These are phyloP conservation scores for Drosophila subquinaria DNA, from an alignment of 2,888 invertebrate species.

Conservation along the genomic window DNA sequence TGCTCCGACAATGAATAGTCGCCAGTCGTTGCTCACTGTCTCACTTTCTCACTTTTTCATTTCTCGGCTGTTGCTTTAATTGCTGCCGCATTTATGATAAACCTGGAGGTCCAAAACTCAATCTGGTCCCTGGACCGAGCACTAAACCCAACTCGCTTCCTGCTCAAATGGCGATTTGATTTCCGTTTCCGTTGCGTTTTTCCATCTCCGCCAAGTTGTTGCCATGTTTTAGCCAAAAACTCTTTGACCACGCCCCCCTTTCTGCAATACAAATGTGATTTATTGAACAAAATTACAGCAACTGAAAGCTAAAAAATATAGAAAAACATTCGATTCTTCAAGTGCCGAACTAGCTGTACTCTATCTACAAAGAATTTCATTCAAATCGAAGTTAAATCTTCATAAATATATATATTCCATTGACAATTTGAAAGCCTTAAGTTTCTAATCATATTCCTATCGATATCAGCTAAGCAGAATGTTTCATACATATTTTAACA, in stretches of 20 bases:
- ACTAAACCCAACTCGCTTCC: constrained; percentile 34
- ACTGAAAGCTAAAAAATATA: constrained; percentile 12
- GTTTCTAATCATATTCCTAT: not conserved
- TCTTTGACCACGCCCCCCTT: constrained; percentile 23
- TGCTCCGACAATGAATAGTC: constrained; percentile 29
- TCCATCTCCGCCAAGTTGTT: constrained; percentile 54
- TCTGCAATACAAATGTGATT: constrained; percentile 61
- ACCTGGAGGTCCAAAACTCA: not conserved
- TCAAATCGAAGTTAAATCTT: too few relatives aligned
- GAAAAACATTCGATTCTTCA: not conserved
- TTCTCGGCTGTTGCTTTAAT: constrained; percentile 52
- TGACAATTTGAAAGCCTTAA: too few relatives aligned
- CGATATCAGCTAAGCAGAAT: not conserved
- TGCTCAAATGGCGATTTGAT: constrained; percentile 63
- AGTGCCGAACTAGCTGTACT: constrained; percentile 4
- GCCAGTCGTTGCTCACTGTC: constrained; percentile 9
- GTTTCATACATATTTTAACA: not conserved
- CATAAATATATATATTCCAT: not conserved
- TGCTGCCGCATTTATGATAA: constrained; percentile 50
- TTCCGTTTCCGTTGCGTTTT: constrained; percentile 68
- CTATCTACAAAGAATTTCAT: not conserved
- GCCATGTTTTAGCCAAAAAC: constrained; percentile 38
- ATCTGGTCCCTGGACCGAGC: not conserved
- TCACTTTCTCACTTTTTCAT: not conserved
- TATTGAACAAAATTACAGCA: constrained; percentile 62